These are phyloP conservation scores for Proteles cristata DNA, from an alignment of 2,113 vertebrate species.

Conservation along the genomic window DNA sequence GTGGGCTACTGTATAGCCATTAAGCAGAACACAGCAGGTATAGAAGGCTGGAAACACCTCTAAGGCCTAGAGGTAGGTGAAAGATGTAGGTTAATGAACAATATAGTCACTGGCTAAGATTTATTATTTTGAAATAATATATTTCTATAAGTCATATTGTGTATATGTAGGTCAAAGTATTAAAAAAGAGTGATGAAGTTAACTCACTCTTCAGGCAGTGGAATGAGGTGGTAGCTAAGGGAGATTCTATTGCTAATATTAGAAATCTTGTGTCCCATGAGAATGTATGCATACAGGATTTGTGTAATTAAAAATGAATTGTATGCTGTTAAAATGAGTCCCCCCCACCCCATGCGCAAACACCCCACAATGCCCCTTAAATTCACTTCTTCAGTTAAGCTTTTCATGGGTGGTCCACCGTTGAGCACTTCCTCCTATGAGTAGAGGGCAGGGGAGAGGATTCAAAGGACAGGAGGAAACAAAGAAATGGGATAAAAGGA, in stretches of 20 bases:
- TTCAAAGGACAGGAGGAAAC: not conserved
- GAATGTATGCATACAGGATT: not conserved
- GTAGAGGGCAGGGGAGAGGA: not conserved
- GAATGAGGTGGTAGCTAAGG: not conserved
- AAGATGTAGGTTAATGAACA: not conserved
- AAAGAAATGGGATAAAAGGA: not conserved
- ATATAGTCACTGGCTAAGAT: not conserved
- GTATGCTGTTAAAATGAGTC: not conserved
- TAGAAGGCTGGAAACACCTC: not conserved
- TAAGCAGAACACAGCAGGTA: not conserved
- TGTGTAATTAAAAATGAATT: not conserved
- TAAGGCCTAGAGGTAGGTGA: too few species aligned
- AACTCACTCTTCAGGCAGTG: not conserved
- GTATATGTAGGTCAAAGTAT: not conserved
- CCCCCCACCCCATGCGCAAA: not conserved
- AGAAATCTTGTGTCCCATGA: not conserved
- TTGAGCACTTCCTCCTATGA: not conserved
- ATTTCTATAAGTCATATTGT: not conserved
- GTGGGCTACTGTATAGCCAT: not conserved
- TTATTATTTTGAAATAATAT: not conserved
- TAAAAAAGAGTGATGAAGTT: not conserved
- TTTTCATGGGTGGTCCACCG: slow-evolving; percentile 43
- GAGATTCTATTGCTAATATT: not conserved
- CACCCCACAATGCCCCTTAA: not conserved
- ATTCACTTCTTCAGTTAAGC: slow-evolving; percentile 46